phyloP scores from a whole-genome alignment of 1,140 invertebrate genomes.

The Caenorhabditis latens region DNA sequence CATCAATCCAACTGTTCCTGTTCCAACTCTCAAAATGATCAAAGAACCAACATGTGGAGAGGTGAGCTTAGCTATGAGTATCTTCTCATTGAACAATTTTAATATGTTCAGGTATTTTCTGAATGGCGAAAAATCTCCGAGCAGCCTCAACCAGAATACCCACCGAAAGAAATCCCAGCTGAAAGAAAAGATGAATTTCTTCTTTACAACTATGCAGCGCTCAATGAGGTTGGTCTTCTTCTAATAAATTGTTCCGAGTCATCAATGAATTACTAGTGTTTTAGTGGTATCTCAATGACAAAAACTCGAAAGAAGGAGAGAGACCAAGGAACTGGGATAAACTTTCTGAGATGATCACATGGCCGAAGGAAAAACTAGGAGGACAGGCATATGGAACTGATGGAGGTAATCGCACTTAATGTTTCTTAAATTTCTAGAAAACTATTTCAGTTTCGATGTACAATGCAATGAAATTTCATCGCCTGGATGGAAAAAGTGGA shows the following conservation, averaged over 20 bases:
- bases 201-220: background rate
- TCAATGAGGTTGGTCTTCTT: background rate
- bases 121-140: slow-evolving; percentile 10
- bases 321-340: slow-evolving; percentile 44
- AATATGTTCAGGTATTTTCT: background rate
- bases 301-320: background rate
- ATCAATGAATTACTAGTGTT: background rate
- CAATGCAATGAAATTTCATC: slow-evolving; percentile 10
- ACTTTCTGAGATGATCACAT: background rate
- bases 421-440: background rate
- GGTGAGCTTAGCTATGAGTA: background rate
- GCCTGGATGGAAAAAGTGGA: slow-evolving; percentile 26
- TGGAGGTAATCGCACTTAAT: background rate
- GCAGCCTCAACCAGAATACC: slow-evolving; percentile 1
- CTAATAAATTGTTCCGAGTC: background rate
- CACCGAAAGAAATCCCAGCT: background rate
- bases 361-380: background rate
- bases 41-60: slow-evolving; percentile 23
- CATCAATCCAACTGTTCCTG: background rate
- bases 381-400: slow-evolving; percentile 15
- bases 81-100: too few species aligned
- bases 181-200: background rate
- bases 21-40: slow-evolving; percentile 8
- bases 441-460: slow-evolving; percentile 18
- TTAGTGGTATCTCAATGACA: slow-evolving; percentile 43